Evolutionary conservation across 2,113 vertebrate genomes (phyloP), one percentile per base, ranked within the genome.

Genomic region (Tichodroma muraria): DNA sequence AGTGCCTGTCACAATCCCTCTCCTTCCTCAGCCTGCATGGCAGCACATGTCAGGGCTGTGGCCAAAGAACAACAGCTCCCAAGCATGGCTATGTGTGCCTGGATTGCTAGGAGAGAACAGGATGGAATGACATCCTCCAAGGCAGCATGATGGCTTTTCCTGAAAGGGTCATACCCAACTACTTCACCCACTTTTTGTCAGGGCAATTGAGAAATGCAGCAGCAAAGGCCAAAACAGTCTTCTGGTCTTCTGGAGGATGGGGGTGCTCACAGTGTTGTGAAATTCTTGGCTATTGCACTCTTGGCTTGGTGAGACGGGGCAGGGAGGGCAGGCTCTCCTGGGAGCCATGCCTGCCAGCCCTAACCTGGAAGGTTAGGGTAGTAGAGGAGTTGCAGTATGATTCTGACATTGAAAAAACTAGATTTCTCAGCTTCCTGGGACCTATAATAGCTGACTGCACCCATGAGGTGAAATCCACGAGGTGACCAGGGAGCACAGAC

Each of bases 41-140:
- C 56, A 76, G 66, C 45, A 79, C 0, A 0, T 49, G 24, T 38
- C 4, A 6, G 49, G 21, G 24, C 38, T 22, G 33, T 37, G 69
- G n/a, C 31, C 6, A 3, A 78, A 69, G 28, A 91, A 27, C 37
- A 50, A 59, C 21, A 80, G 66, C 8, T 82, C 47, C 33, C 1
- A 3, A 30, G 42, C 24, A 50, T 0, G 2, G 31, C 40, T 9
- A 0, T 20, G 23, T 4, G 25, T 5, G 4, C 49, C 30, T 60
- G 49, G 54, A 73, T 60, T 52, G 33, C 45, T 10, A 3, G 50
- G 35, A 85, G 17, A 8, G 1, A 53, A 47, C 63, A 71, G 49
- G 45, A 56, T 65, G 66, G 50, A 35, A 50, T n/a, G 14, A 85
- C 40, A 59, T n/a, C 40, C 77, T 72, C 71, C 25, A 85, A 91